Percentiles rank a stretch among this genome's conserved stretches.
These are phyloP conservation scores for Lysandra coridon DNA, from an alignment of 2,888 invertebrate species.

Conservation along the genomic window DNA sequence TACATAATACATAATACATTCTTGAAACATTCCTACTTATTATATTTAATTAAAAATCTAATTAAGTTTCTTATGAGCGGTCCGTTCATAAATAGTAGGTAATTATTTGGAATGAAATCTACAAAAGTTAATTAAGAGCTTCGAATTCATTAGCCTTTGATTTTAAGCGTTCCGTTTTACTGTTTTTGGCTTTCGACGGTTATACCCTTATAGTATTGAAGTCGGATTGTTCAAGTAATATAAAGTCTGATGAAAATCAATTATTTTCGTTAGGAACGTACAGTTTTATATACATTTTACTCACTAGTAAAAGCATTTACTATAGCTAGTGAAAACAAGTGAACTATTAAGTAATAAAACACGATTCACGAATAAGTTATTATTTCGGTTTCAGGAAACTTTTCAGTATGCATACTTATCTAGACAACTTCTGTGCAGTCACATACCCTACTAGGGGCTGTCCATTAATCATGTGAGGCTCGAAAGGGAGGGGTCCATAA, in stretches of 20 bases:
- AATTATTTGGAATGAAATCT: conserved; percentile 30
- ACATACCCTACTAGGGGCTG: not conserved
- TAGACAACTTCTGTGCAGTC: not conserved
- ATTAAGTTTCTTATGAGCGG: conserved; percentile 2
- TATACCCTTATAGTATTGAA: not conserved
- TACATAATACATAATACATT: not conserved
- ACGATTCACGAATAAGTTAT: not conserved
- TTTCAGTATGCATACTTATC: no score
- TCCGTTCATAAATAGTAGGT: conserved; percentile 3
- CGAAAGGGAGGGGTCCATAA: no score
- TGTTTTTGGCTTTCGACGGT: conserved; percentile 11
- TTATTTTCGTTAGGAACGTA: not conserved
- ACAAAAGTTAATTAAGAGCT: conserved; percentile 38
- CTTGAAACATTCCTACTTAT: not conserved
- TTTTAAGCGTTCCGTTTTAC: conserved; percentile 24
- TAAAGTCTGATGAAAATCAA: conserved; percentile 14
- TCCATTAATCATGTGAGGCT: no score
- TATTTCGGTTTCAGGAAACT: no score
- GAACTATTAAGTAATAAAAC: not conserved
- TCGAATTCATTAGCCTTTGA: conserved; percentile 36
- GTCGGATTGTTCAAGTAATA: not conserved
- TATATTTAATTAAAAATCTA: not conserved
- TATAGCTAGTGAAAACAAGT: not conserved
- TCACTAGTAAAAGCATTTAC: not conserved
- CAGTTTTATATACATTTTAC: not conserved